phyloP scores from a whole-genome alignment of 2,797 vertebrate species.

The Protonibea diacanthus region DNA sequence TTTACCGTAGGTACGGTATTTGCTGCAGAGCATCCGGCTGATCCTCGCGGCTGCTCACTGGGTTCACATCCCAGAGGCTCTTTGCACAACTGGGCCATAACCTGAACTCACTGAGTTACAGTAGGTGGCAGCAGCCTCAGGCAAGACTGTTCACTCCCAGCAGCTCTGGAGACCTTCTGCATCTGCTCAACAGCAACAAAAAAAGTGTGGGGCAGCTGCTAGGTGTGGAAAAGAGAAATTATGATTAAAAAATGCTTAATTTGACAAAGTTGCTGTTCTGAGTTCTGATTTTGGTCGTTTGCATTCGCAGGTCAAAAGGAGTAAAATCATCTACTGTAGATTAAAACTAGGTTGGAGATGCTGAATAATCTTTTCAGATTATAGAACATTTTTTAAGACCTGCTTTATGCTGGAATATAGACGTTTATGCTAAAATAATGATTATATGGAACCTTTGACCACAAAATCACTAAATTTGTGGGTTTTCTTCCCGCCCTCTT shows the following conservation, averaged over 20 bases:
- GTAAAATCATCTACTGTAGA: neutral
- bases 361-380: neutral
- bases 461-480: no score
- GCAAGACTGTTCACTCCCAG: slow-evolving; percentile 4
- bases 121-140: slow-evolving; percentile 50
- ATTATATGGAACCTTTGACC: no score
- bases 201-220: neutral
- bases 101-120: slow-evolving; percentile 27
- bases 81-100: slow-evolving; percentile 26
- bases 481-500: no score
- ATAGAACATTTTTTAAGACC: no score
- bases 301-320: neutral
- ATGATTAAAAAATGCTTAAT: neutral
- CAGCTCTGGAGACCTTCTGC: neutral
- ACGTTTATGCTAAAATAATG: no score
- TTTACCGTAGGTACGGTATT: neutral
- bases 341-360: neutral
- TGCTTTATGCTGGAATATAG: no score
- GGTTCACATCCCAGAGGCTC: slow-evolving; percentile 27
- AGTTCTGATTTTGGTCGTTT: neutral
- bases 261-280: neutral
- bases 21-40: neutral
- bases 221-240: no score
- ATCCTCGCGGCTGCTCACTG: slow-evolving; percentile 8
- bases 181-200: slow-evolving; percentile 14